Evolutionary conservation across 2,797 vertebrate species (phyloP), one percentile per base, ranked within the genome.

Genomic region (Intellagama lesueurii): DNA sequence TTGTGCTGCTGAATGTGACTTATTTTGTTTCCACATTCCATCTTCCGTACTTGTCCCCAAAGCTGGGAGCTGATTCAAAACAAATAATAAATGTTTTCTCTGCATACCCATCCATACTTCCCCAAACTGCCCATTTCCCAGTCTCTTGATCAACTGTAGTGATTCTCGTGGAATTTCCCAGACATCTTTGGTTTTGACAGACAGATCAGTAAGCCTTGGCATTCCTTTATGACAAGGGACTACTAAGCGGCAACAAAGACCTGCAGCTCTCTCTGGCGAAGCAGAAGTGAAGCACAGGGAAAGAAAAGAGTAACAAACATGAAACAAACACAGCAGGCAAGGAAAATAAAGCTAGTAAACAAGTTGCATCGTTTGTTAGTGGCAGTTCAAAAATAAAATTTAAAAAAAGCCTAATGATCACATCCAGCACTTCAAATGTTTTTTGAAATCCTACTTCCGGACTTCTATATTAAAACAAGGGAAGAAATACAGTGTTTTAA

Each of bases 21-120:
- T 17, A 5, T n/a, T 80, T 90, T 40, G 69, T 88, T 91, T 94
- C 94, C 95, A 97, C 96, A 96, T 97, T 98, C 98, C 97, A 97
- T 95, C 96, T 95, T 94, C 92, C 83, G 91, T 28, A 81, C 78
- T 82, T 68, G 93, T 94, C 86, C 93, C 94, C 96, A 96, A 90
- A 56, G 94, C 44, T 60, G 90, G 91, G 83, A 91, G 95, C 64
- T 94, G 94, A 94, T 83, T 92, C 94, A 94, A 86, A 92, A 81
- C 81, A 75, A 95, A 94, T 87, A 92, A 81, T 73, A 78, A 90
- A 94, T 91, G 95, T 95, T 95, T 94, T 95, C 95, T 96, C 95
- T 96, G 97, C 99, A 95, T 99, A 99, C 99, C 99, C 98, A 99
- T 99, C 99, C 98, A 99, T 97, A 99, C 98, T 98, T 99, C 99